Evolutionary conservation across 1,140 invertebrate species (phyloP).

Genomic region (Fopius arisanus): DNA sequence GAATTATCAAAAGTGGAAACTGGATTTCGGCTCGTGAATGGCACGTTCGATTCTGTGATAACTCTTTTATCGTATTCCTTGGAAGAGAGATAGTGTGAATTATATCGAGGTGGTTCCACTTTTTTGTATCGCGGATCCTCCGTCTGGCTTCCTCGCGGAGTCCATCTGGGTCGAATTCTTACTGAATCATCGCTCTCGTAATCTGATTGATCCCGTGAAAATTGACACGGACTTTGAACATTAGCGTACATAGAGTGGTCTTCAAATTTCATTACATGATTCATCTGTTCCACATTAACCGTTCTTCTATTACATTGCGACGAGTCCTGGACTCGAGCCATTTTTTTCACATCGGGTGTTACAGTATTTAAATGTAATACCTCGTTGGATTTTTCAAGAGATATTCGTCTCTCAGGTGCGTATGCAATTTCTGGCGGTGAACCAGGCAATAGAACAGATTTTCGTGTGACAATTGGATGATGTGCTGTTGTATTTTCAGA

Average conservation of each 20-base stretch:
- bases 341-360: slow-evolving; percentile 73
- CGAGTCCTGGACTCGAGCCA: slow-evolving; percentile 74
- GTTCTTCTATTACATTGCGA: slow-evolving; percentile 72
- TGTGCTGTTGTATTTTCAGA: slow-evolving; percentile 34
- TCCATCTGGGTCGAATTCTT: slow-evolving; percentile 70
- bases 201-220: slow-evolving; percentile 74
- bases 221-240: slow-evolving; percentile 72
- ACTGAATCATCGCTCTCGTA: slow-evolving; percentile 75
- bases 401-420: slow-evolving; percentile 64
- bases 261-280: slow-evolving; percentile 73
- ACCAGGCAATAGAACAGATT: slow-evolving; percentile 67
- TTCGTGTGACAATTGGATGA: slow-evolving; percentile 57
- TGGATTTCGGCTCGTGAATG: slow-evolving; percentile 59
- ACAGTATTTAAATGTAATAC: slow-evolving; percentile 68
- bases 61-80: slow-evolving; percentile 62
- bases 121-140: slow-evolving; percentile 70
- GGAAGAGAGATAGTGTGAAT: slow-evolving; percentile 60
- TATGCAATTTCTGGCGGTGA: slow-evolving; percentile 69
- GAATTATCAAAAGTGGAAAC: slow-evolving; percentile 37
- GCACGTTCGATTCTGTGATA: slow-evolving; percentile 70
- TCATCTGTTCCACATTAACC: slow-evolving; percentile 74
- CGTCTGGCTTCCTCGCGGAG: slow-evolving; percentile 67
- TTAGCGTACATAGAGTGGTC: slow-evolving; percentile 60
- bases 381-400: slow-evolving; percentile 66
- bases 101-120: slow-evolving; percentile 65